Evolutionary conservation across 53 echinoderm and acorn worm species (phyloP).

Genomic region (Apostichopus leukothele): DNA sequence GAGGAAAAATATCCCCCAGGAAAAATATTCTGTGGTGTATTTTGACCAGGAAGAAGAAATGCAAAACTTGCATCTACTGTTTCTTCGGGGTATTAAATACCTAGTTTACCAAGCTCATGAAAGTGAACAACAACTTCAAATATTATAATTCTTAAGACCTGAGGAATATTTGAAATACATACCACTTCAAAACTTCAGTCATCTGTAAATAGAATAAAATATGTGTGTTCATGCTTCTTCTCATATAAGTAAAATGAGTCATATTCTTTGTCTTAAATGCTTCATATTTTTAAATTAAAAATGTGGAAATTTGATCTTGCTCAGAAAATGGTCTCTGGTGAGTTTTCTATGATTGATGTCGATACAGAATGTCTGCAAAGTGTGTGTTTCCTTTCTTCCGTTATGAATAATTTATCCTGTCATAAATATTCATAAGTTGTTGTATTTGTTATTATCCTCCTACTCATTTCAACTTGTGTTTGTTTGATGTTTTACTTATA

Average conservation of each 20-base stretch:
- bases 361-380: background rate
- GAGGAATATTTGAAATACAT: background rate
- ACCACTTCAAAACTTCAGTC: background rate
- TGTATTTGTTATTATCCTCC: background rate
- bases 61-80: background rate
- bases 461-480: background rate
- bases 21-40: background rate
- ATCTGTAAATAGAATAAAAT: background rate
- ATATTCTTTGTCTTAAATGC: background rate
- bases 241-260: background rate
- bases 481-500: background rate
- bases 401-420: background rate
- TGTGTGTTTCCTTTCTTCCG: no score
- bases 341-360: background rate
- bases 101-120: background rate
- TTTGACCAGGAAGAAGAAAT: background rate
- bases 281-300: no score
- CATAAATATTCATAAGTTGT: slow-evolving; percentile 3
- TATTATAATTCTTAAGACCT: background rate
- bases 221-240: background rate
- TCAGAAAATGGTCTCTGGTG: background rate
- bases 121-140: background rate
- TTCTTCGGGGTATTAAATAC: background rate
- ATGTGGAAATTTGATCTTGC: no score
- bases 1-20: background rate